phyloP scores from a whole-genome alignment of 2,797 vertebrate genomes.

The Anguilla megastoma region DNA sequence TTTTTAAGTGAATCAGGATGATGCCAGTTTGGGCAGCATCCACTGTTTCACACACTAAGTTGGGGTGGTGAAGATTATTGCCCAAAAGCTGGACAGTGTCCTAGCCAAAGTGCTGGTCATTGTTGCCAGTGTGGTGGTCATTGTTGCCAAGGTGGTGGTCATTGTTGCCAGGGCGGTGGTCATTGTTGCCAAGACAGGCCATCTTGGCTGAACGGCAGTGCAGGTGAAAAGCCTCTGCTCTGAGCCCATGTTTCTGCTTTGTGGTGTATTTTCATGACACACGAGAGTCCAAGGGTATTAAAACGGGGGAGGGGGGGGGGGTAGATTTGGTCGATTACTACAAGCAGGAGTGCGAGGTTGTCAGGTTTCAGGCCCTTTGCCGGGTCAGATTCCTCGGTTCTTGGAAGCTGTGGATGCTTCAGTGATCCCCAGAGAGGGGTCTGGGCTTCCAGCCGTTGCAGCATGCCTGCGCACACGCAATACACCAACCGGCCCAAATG shows the following conservation, averaged over 20 bases:
- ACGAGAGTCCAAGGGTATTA: not conserved
- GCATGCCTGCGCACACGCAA: not conserved
- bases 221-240: not conserved
- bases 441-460: not conserved
- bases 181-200: not conserved
- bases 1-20: not conserved
- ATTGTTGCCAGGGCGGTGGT: not conserved
- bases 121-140: not conserved
- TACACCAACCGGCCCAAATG: not conserved
- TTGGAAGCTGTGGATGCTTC: not conserved
- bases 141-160: not conserved
- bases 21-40: not conserved
- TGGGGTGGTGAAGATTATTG: not conserved
- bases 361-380: constrained; percentile 7
- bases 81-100: not conserved
- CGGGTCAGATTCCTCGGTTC: not conserved
- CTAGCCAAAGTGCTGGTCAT: not conserved
- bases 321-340: not conserved
- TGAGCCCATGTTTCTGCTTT: not conserved
- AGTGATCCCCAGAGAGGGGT: not conserved
- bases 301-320: not conserved
- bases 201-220: not conserved
- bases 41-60: not conserved
- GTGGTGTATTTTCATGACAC: not conserved
- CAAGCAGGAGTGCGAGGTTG: not conserved